Conservation (phyloP, 2,113 vertebrate species). For the Upupa epops region DNA sequence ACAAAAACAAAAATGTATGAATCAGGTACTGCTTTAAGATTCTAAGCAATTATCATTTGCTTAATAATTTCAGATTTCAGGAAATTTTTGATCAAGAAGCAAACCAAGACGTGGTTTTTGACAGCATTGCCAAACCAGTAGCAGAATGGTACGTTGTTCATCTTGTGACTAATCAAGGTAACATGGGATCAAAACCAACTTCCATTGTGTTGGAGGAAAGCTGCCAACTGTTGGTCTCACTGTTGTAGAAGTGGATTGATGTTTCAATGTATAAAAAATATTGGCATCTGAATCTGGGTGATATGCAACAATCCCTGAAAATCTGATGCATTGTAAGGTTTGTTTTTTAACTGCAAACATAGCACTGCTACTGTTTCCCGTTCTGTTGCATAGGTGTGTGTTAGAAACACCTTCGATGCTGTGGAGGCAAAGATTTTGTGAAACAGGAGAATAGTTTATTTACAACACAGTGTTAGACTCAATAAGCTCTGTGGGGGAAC, state of each 20-base stretch:
- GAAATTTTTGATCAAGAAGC: slow-evolving; percentile 90
- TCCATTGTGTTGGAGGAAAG: not conserved
- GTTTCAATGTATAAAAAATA: not conserved
- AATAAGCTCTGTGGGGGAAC: too few relatives aligned
- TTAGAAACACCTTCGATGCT: too few relatives aligned
- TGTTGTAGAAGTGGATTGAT: not conserved
- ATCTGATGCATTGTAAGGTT: not conserved
- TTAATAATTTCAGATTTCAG: slow-evolving; percentile 87
- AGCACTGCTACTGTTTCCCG: not conserved
- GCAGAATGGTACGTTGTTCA: slow-evolving; percentile 87
- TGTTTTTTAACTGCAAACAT: not conserved
- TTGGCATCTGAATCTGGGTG: not conserved
- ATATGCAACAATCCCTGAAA: not conserved
- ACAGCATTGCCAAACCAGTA: slow-evolving; percentile 90
- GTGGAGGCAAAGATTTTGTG: too few relatives aligned
- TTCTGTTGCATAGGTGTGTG: not conserved
- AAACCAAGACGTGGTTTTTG: slow-evolving; percentile 92
- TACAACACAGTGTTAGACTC: too few relatives aligned
- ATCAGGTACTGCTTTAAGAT: slow-evolving; percentile 63
- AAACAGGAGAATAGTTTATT: too few relatives aligned
- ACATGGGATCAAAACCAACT: not conserved
- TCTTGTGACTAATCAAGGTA: not conserved
- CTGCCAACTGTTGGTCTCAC: not conserved
- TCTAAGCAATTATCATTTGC: slow-evolving; percentile 56
- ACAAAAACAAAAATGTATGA: slow-evolving; percentile 59